Base-by-base conservation (phyloP, 2,113 vertebrate species). In the human (Homo sapiens) region DNA sequence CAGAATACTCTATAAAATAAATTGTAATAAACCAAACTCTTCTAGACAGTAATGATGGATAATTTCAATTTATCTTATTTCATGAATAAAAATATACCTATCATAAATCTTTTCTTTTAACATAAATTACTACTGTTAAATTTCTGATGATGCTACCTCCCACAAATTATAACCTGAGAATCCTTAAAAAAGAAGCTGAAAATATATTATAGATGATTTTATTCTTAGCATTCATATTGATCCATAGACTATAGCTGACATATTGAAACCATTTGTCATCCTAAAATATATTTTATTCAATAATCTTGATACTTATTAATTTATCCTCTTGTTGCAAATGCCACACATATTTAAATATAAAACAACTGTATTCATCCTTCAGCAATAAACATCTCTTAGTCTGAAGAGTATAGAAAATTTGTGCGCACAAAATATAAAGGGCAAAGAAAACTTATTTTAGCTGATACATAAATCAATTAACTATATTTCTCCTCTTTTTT, bases 21-120 rank as follows among this genome's bases (percentile, higher is more conserved):
- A 97, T 97, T 95, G 89, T 94, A 97, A 96, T 96, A 96, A 97
- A 90, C 96, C 66, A 97, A 98, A 98, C 35, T 97, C 76, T 93
- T 96, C 73, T 93, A 92, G 96, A 94, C 95, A 97, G 93, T 70
- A 88, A 66, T 97, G 96, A 98, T 97, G 90, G 93, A 97, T 97
- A 89, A 96, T 81, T 96, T 86, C 20, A 97, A 97, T 98, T 89
- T 96, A 96, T 97, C 97, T 96, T 88, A 97, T 96, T 96, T 97
- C 97, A 96, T 85, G 96, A 97, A 90, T 98, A 98, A 97, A 97
- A 97, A 96, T 97, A 97, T 97, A 93, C 86, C 93, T 89, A 97
- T 94, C 96, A 97, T 98, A 97, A 98, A 97, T 98, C 97, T 86
- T 98, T 97, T 96, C 90, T 98, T 97, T 98, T 97, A 97, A 95